These are phyloP conservation scores for Enteromius radiatus DNA, from an alignment of 2,797 vertebrate genomes.

Conservation along the genomic window DNA sequence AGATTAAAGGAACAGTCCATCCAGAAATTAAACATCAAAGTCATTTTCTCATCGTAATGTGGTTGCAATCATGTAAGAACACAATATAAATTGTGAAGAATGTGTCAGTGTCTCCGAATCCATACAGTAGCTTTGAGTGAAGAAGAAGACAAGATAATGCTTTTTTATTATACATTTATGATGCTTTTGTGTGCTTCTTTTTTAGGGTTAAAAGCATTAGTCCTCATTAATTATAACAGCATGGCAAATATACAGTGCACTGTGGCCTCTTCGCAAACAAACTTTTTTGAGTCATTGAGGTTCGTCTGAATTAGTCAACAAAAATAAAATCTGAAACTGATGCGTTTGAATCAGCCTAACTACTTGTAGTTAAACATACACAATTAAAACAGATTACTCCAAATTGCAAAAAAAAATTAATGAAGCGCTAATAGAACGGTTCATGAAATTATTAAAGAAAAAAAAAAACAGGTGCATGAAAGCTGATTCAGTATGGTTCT, in stretches of 20 bases:
- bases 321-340: not conserved
- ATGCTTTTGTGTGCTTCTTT: not conserved
- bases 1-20: slow-evolving; percentile 11
- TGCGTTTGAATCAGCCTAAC: too few species aligned
- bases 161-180: not conserved
- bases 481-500: not conserved
- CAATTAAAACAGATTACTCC: not conserved
- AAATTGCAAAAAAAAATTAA: too few species aligned
- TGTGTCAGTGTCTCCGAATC: not conserved
- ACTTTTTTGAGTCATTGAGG: not conserved
- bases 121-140: not conserved
- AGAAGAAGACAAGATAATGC: not conserved
- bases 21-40: not conserved
- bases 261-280: not conserved
- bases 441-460: not conserved
- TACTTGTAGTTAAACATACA: not conserved
- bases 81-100: not conserved
- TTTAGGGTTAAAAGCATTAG: not conserved
- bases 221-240: not conserved
- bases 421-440: slow-evolving; percentile 1
- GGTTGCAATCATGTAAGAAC: not conserved
- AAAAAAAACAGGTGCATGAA: not conserved
- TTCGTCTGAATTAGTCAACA: not conserved
- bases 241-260: not conserved
- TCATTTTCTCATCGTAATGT: not conserved